Base-by-base conservation (phyloP, 2,888 invertebrate genomes). In the Macaria notata region DNA sequence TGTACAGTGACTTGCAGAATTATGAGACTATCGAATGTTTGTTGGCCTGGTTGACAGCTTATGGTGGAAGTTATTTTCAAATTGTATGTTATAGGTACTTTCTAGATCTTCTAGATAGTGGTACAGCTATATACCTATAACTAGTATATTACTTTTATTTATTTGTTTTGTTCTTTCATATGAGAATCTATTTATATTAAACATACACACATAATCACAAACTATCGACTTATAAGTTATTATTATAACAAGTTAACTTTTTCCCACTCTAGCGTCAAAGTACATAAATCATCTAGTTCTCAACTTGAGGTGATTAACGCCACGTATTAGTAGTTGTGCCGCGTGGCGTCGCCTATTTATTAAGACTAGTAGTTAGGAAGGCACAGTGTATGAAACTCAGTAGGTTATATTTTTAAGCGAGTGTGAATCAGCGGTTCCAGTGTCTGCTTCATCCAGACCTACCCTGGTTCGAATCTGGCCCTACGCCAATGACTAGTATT, bases 231-330 rank as follows among this genome's bases (percentile, higher is more conserved):
- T 19, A 1, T 2, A 36, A 4, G 33, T 7, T 7, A 36, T 36
- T 36, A 6, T 2, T 49, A 51, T 36, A 54, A 45, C 31, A 39
- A 9, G 44, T 38, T 29, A 6, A 59, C 47, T 54, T 58, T 43
- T 49, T 36, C 33, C 5, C 4, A 36, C 19, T 19, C 19, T 19
- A 36, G 47, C 29, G 9, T 54, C 48, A 49, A 54, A 50, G 50
- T 48, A 36, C 48, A 53, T 60, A 49, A 56, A 56, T 60, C 59
- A 60, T 46, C 43, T 47, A 36, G 58, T 59, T 59, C 50, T 54
- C 50, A 47, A 54, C 50, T 59, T 42, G 50, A 57, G 51, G 50
- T 56, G 54, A 61, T 61, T 61, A 57, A 52, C 50, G 33, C 47
- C 33, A 36, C 29, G 50, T 55, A 47, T 51, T 54, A 56, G 54